Conservation (phyloP, 2,797 vertebrate species). For the Ispidina lecontei region DNA sequence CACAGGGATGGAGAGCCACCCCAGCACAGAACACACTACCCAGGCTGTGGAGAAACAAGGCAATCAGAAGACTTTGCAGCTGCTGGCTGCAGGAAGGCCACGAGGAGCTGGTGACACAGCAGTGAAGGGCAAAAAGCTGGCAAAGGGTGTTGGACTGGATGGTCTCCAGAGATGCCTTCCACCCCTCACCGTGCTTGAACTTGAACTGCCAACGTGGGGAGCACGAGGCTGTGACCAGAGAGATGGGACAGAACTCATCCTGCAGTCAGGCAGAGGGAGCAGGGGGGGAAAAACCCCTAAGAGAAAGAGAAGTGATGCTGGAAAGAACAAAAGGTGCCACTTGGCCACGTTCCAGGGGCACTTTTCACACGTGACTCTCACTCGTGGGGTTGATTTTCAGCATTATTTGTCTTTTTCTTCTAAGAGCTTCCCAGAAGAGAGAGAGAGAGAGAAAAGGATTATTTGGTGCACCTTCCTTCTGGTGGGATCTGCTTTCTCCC, state of each 20-base stretch:
- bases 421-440: background rate
- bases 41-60: background rate
- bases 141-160: background rate
- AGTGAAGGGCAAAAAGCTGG: background rate
- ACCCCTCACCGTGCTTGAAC: background rate
- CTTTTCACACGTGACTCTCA: background rate
- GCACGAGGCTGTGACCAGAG: background rate
- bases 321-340: slow-evolving; percentile 44
- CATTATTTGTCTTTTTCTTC: background rate
- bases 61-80: background rate
- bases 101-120: background rate
- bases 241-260: background rate
- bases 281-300: background rate
- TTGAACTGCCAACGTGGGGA: rapidly evolving
- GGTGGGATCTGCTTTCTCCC: background rate
- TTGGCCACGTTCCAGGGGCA: slow-evolving; percentile 10
- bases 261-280: background rate
- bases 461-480: background rate
- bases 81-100: rapidly evolving
- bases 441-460: background rate
- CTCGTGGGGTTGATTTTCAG: background rate
- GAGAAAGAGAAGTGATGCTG: background rate
- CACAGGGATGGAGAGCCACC: rapidly evolving
- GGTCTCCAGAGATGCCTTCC: background rate
- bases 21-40: background rate